Conservation (phyloP, 2,888 invertebrate genomes). For the Pheosia gnoma region DNA sequence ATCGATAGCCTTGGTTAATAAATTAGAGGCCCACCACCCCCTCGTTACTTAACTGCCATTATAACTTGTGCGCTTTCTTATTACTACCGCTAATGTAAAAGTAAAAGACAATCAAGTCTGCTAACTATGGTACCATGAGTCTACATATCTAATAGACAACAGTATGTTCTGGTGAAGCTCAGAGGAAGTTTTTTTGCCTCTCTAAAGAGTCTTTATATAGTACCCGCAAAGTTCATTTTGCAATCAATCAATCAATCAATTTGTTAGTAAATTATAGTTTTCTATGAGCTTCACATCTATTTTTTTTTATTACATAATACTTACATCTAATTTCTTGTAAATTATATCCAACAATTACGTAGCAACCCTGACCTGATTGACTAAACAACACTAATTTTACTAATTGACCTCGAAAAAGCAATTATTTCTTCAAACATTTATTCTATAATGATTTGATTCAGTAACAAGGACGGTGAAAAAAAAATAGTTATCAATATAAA, state of each 20-base stretch:
- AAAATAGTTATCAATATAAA: background rate
- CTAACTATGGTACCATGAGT: conserved; percentile 2
- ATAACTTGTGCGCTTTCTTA: conserved; percentile 55
- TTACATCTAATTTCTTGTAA: conserved; percentile 4
- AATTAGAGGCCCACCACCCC: conserved; percentile 72
- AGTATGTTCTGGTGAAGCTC: no score
- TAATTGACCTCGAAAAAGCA: conserved; percentile 3
- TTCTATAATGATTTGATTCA: background rate
- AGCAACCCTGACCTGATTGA: background rate
- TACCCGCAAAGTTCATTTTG: no score
- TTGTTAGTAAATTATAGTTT: no score
- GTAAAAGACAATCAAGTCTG: conserved; percentile 39
- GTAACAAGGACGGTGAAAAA: conserved; percentile 1
- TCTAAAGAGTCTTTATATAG: no score
- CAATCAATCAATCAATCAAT: no score
- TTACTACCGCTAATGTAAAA: conserved; percentile 56
- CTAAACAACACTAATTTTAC: background rate
- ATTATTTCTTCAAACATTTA: background rate
- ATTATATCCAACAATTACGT: conserved; percentile 3
- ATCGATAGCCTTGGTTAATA: conserved; percentile 78
- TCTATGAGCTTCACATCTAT: no score
- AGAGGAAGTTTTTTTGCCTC: no score
- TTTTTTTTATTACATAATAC: background rate
- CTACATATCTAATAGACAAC: no score
- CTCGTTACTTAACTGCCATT: conserved; percentile 63